Percentiles rank a stretch among this genome's conserved stretches.
Evolutionary conservation across 37 sponge, comb jelly and placozoan genomes (phyloP).

Genomic region (Haliclona indistincta): DNA sequence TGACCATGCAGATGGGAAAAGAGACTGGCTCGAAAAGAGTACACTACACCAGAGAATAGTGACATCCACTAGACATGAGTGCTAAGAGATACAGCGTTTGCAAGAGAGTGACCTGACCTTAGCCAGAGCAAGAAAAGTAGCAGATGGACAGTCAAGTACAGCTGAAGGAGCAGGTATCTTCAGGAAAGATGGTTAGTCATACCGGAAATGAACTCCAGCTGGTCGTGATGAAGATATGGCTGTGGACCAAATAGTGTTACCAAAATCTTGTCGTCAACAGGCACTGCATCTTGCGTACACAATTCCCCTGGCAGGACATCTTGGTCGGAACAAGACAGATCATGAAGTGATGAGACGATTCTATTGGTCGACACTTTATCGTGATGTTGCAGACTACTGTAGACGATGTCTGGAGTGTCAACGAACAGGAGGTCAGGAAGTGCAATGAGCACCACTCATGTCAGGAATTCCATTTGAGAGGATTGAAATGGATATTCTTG

Average conservation of each 20-base stretch:
- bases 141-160: background rate
- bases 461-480: slow-evolving; percentile 1
- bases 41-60: background rate
- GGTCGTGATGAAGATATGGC: background rate
- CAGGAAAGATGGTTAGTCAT: background rate
- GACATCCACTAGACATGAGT: background rate
- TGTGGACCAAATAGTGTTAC: slow-evolving; percentile 1
- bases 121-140: background rate
- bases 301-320: slow-evolving; percentile 14
- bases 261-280: background rate
- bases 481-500: slow-evolving; percentile 28
- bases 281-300: slow-evolving; percentile 1
- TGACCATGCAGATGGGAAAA: no score
- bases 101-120: background rate
- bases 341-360: slow-evolving; percentile 2
- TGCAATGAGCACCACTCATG: background rate
- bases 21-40: no score
- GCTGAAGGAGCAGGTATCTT: background rate
- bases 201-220: background rate
- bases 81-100: background rate
- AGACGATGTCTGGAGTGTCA: slow-evolving; percentile 10
- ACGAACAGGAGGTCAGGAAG: background rate
- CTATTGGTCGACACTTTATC: background rate
- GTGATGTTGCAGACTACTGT: slow-evolving; percentile 8
- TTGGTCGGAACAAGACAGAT: slow-evolving; percentile 13